Evolutionary conservation across 2,113 vertebrate genomes (phyloP), one percentile per base, ranked within the genome.

Genomic region (Sinocyclocheilus rhinocerous): DNA sequence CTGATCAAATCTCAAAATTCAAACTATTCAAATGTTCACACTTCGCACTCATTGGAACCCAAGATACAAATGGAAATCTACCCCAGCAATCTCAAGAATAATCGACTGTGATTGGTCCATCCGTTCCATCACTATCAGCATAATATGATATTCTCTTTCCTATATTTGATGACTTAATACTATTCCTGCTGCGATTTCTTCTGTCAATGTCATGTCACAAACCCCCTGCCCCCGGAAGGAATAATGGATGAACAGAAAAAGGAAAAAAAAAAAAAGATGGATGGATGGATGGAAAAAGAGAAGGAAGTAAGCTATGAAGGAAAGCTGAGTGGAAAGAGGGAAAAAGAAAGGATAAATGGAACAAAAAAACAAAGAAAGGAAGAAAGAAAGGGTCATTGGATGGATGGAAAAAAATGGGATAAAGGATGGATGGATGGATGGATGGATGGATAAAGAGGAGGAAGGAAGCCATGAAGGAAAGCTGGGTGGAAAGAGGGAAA

Each of bases 61-160:
- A 15, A 48, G 72, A 24, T 48, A 8, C 12, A 24, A 50, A 76
- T 76, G 72, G 72, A 76, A 76, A 76, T 76, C 72, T 76, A 48
- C 22, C 42, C 12, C 2, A 15, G 72, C n/a, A 76, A 76, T 76
- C 42, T 76, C n/a, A 76, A 76, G 12, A 26, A 26, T 76, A 16
- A 48, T 48, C 72, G 0, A 76, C 42, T 76, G 39, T 48, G 42
- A 76, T 76, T 76, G 72, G 12, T 48, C 72, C 10, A 13, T 45
- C 10, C 22, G 36, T 10, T n/a, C 18, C 70, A 73, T 45, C 22
- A n/a, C 70, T n/a, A 45, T n/a, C 22, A 75, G 22, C 72, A 75
- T 75, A 45, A 24, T 75, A 73, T 73, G n/a, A n/a, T 73, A 73
- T 45, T 26, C 22, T 76, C 12, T 26, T 26, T 76, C 6, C 8